A percentile compares a stretch with the other conserved stretches of the same genome.
These are phyloP conservation scores for Antrozous pallidus DNA, from an alignment of 2,797 vertebrate species.

Conservation along the genomic window DNA sequence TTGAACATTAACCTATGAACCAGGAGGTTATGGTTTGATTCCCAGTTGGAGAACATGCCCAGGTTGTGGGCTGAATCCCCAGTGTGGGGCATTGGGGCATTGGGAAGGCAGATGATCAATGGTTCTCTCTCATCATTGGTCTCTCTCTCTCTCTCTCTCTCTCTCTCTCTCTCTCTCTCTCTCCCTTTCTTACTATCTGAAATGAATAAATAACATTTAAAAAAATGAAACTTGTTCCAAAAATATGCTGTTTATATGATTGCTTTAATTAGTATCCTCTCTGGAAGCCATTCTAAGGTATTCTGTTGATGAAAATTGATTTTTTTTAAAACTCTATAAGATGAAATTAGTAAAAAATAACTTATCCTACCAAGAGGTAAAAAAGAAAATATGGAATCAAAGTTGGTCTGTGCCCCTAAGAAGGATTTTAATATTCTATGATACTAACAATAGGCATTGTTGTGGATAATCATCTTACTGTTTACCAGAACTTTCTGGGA, in stretches of 20 bases:
- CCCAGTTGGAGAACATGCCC: too few species aligned
- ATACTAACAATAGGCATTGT: neutral
- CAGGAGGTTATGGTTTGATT: too few species aligned
- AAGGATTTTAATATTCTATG: constrained; percentile 34
- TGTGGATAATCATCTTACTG: neutral
- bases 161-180: too few species aligned
- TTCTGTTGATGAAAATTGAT: constrained; percentile 37
- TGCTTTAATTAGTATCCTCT: constrained; percentile 59
- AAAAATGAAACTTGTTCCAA: constrained; percentile 24
- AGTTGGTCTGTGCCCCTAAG: constrained; percentile 25
- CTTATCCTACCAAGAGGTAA: constrained; percentile 35
- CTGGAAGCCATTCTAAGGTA: constrained; percentile 1
- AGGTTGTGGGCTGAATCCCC: too few species aligned
- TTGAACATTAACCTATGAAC: too few species aligned
- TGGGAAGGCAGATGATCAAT: too few species aligned
- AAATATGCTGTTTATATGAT: constrained; percentile 48
- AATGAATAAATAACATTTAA: too few species aligned
- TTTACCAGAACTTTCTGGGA: neutral
- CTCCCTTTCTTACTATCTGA: too few species aligned
- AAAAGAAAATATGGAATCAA: neutral
- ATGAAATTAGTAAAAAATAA: constrained; percentile 48
- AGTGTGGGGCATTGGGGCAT: too few species aligned
- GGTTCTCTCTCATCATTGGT: too few species aligned
- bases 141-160: too few species aligned
- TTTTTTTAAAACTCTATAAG: constrained; percentile 10